A percentile compares a stretch with the other conserved stretches of the same genome.
phyloP scores from a whole-genome alignment of 2,888 invertebrate genomes.

The Conus canariensis region DNA sequence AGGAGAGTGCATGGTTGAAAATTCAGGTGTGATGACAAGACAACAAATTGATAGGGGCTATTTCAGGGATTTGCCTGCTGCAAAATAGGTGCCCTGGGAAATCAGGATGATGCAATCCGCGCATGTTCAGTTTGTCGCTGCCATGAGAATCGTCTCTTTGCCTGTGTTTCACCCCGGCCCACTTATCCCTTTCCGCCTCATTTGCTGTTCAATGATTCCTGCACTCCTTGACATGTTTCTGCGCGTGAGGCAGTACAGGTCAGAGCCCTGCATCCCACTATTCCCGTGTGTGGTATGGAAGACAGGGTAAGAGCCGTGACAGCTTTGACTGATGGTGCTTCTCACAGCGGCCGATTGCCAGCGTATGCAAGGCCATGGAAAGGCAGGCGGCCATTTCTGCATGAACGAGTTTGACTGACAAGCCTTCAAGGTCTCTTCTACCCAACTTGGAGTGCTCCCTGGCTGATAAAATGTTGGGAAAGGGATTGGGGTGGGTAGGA shows the following conservation, averaged over 20 bases:
- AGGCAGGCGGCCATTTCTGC: neutral
- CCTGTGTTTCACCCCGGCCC: neutral
- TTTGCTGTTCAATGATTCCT: neutral
- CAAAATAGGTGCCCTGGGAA: too few relatives aligned
- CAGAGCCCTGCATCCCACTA: too few relatives aligned
- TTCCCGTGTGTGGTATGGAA: neutral
- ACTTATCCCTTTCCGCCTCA: neutral
- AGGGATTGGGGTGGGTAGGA: neutral
- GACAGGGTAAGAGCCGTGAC: neutral
- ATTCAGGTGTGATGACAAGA: too few relatives aligned
- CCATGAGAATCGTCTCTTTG: neutral
- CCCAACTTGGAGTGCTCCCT: neutral
- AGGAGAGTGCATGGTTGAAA: too few relatives aligned
- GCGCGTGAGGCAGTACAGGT: neutral
- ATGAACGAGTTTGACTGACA: constrained; percentile 9
- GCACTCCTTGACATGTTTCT: neutral
- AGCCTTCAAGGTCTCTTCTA: neutral
- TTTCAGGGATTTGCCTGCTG: too few relatives aligned
- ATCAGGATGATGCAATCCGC: too few relatives aligned
- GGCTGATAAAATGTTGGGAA: neutral
- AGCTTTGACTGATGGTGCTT: neutral
- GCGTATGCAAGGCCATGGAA: neutral
- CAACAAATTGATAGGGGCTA: too few relatives aligned
- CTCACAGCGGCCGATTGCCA: neutral
- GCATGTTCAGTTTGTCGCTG: too few relatives aligned